Evolutionary conservation across 2,888 invertebrate species (phyloP), one percentile per base, ranked within the genome.

Genomic region (Isoperla grammatica): DNA sequence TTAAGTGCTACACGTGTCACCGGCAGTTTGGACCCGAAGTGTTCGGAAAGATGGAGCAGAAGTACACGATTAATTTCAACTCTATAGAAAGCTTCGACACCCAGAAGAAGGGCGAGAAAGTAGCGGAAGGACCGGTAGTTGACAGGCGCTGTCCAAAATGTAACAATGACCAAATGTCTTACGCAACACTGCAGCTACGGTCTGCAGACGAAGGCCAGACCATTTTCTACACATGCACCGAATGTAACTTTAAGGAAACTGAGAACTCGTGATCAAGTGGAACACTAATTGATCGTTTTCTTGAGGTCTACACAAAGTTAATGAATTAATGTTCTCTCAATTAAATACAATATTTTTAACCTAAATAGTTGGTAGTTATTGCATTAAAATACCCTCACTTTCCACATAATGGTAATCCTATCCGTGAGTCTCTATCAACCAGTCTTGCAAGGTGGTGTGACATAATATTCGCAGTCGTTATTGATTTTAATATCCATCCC

Each of bases 121-220:
- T 76, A 49, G 76, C 85, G 0, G 90, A 90, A 55, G 92, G 93
- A 0, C 92, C 92, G 0, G 73, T 88, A 6, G 88, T 91, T 0
- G 90, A 92, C 64, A 77, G 91, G 60, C 84, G 80, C 70, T 93
- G 98, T 74, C 83, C 88, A 0, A 88, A 89, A 72, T 99, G 98
- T 78, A 87, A 86, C 1, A 84, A 94, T 71, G 88, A 92, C 40
- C 86, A 87, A 71, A 97, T 97, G 95, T 90, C 92, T 0, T 98
- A 96, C 73, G 91, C 95, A 4, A 97, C 98, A 0, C 75, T 95
- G 56, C 98, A 99, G 73, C 78, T 98, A 22, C 78, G 98, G 67
- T 97, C 97, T 0, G 98, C 97, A 17, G 98, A 99, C 83, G 99
- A 99, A 85, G 98, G 98, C 0, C 98, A 99, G 75, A 99, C 98